Base-by-base conservation (phyloP, 2,797 vertebrate species). In the Chaetodon trifasciatus region DNA sequence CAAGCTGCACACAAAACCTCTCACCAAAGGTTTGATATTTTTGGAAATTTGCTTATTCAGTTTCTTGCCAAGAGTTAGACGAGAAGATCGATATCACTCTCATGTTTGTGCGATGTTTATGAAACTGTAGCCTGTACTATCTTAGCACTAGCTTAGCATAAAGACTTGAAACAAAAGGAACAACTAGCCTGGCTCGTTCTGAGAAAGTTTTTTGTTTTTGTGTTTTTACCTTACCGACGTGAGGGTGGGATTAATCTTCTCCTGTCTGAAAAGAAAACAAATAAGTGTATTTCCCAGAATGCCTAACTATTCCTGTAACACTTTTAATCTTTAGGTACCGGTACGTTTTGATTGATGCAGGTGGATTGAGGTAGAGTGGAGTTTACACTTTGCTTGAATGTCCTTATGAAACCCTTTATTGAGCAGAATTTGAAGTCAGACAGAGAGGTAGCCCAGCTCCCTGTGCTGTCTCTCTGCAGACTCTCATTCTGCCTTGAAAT, bases 401-500 rank as follows among this genome's bases (percentile, higher is more conserved):
- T 77, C 72, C 60, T 85, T 46, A 76, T 74, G 10, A 82, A 83
- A 82, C 60, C 67, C 39, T 67, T 72, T 46, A 67, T 56, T 53
- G 58, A 88, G 78, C 69, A 55, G 65, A 78, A 81, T 78, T 57
- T 76, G 17, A 79, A 78, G 63, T 81, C 73, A 65, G 77, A 70
- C 66, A 58, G 42, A 81, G 83, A 73, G 56, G 35, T n/a, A 47
- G 32, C 57, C 52, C 11, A 35, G 65, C 62, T 84, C 65, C 53
- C 55, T 40, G 21, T 1, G 17, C 42, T 39, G 13, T 49, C 52
- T 86, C 84, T 76, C 78, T 57, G n/a, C 39, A 60, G 76, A 85
- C 76, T 75, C 70, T 69, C 52, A 56, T 66, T 58, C 60, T 74
- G 74, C 69, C 70, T 85, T 73, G 72, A 87, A 84, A 84, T 76